Evolutionary conservation across 92 coral and sea anemone genomes (phyloP), one percentile per base, ranked within the genome.

Genomic region (Muricea muricata): DNA sequence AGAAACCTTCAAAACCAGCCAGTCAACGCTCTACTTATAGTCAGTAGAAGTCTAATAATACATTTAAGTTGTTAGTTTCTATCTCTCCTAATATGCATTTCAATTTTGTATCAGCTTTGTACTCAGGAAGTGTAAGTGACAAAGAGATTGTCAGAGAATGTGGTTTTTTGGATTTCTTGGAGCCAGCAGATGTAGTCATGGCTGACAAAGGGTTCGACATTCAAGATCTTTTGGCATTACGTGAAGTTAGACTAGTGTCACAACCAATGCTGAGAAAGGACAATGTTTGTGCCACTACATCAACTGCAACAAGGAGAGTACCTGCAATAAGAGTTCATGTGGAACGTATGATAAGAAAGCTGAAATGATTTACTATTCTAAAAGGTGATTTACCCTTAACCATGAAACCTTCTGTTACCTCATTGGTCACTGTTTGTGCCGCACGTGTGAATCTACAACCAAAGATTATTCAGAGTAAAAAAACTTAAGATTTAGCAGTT

Each of bases 301-400:
- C 94, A 81, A 91, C 90, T 88, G 89, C 89, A 13, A 91, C 92
- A 75, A 88, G 94, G 54, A 63, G 90, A 61, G 85, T 91, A 80
- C 90, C 94, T 65, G 84, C 90, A 23, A 50, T 88, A 77, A 79
- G 92, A 76, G 90, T 91, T 77, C 94, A 91, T 85, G 88, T 91
- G 61, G 94, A 92, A 82, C 85, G 89, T 67, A 81, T 89, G 58
- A 89, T 91, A 26, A 88, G 86, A 78, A 79, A 83, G 73, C 81
- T 90, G 74, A 90, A 87, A 73, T 89, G 73, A 71, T 91, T 85
- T 82, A 33, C 30, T 41, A 81, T 90, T 65, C 73, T 90, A 73
- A 81, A 81, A 66, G 92, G 94, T 46, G 90, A 81, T 88, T 85
- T 89, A 82, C 89, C 94, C 29, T 90, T 91, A 52, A 73, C 94